Evolutionary conservation across 2,888 invertebrate genomes (phyloP), one percentile per base, ranked within the genome.

Genomic region (Spodoptera picta): DNA sequence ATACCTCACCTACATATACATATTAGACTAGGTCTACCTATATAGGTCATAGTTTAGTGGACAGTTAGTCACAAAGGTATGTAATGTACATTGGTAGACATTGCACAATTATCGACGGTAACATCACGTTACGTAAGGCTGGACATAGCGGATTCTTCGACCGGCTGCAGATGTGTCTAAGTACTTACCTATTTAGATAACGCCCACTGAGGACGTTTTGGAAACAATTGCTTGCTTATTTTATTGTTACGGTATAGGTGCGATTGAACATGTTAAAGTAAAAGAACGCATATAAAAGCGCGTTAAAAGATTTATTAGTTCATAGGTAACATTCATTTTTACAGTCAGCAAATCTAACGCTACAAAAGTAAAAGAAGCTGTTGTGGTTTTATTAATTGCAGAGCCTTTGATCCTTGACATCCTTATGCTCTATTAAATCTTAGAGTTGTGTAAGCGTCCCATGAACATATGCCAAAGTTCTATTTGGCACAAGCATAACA

Each of bases 41-140:
- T 69, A 57, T 63, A 67, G 69, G 56, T 61, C 55, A 61, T 43
- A 71, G 67, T 76, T 76, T 74, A 76, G 69, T 45, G 23, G 53
- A 60, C 68, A 54, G 69, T 63, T 68, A 59, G 67, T 52, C 64
- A 60, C 61, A 58, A 65, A 68, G 41, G 65, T 69, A 48, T 55
- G 57, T 59, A 19, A 51, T 36, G 36, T 41, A 69, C 69, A 68
- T 77, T 54, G 69, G 72, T 62, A 73, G 66, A 70, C 60, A 49
- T 81, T 81, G 72, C 79, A 73, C 74, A 81, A 80, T 73, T 74
- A 70, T 69, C 71, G 65, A 60, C 65, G 65, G 75, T 75, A 77
- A 69, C 81, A 77, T 73, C 71, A 50, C 36, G 45, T 80, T 78
- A 75, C 77, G 70, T 79, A 81, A 81, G 14, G 54, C 69, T 79